phyloP scores from a whole-genome alignment of 2,113 vertebrate genomes.

The Gymnogyps californianus region DNA sequence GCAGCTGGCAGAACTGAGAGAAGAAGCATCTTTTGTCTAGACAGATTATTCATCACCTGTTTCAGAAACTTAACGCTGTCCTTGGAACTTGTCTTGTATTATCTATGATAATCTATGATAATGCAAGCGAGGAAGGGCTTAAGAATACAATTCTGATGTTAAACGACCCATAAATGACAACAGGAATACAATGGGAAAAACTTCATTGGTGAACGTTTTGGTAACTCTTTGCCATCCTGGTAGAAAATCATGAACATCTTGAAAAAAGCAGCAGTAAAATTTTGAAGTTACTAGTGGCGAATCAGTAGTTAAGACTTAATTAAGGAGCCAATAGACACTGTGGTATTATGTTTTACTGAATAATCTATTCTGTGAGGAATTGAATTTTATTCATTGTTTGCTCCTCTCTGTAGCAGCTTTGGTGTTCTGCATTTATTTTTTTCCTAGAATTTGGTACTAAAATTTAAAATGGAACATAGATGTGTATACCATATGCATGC shows the following conservation, averaged over 20 bases:
- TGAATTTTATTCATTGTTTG: neutral
- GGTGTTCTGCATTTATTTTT: neutral
- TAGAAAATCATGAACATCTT: neutral
- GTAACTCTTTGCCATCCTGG: neutral
- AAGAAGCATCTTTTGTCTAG: neutral
- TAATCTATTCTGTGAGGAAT: neutral
- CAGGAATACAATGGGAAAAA: neutral
- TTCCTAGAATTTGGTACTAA: neutral
- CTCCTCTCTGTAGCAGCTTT: neutral
- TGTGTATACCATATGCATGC: neutral
- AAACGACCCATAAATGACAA: neutral
- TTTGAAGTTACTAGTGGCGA: neutral
- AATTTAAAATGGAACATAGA: neutral
- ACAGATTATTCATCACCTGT: neutral
- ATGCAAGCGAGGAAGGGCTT: neutral
- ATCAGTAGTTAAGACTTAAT: neutral
- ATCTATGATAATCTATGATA: neutral
- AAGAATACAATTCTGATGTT: conserved; percentile 24
- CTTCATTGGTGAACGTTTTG: neutral
- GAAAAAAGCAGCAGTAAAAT: neutral
- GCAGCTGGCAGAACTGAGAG: neutral
- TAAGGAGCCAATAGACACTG: neutral
- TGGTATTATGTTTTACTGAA: neutral
- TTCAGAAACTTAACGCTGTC: neutral
- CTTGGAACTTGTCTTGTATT: conserved; percentile 16